Evolutionary conservation across 2,797 vertebrate genomes (phyloP), one percentile per base, ranked within the genome.

Genomic region (Brachyalestes nurse): DNA sequence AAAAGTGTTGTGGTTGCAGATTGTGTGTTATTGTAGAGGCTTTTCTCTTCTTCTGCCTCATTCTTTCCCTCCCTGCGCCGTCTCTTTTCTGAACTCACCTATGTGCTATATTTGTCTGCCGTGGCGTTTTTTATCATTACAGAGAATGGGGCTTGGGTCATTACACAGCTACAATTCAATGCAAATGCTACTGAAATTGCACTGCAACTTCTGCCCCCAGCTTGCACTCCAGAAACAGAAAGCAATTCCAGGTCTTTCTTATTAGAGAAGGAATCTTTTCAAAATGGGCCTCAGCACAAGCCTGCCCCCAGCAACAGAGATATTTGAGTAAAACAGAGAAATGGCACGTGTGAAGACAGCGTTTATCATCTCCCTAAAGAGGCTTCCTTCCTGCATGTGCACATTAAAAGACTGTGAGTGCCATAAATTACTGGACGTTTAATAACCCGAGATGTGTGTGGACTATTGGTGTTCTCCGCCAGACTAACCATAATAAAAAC

Each of bases 1-100:
- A 86, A 92, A 90, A 89, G 84, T 90, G 90, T 88, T 84, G 87
- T 83, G 88, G 88, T 91, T 90, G 91, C 89, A 93, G 89, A 93
- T 92, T 91, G 88, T 79, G 86, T 92, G 87, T 92, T 92, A 91
- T 91, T 92, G 90, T 90, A 90, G 87, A 84, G 79, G 78, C 87
- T 89, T 89, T 86, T 85, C 83, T 87, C 84, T 79, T 78, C 81
- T 80, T 88, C 83, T 74, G 77, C 83, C 81, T 84, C 73, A 72
- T 72, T 47, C 49, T 57, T 82, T 77, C 72, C 45, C 65, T 51
- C 80, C 86, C 75, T 72, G 34, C 64, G 62, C 38, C 66, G 65
- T 88, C 83, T 80, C 81, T 86, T 82, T 83, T 80, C 74, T 77
- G 76, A 87, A 83, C 77, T 53, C 66, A 80, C 78, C 82, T 85